phyloP scores from a whole-genome alignment of 2,797 vertebrate genomes.

The Salarias fasciatus region DNA sequence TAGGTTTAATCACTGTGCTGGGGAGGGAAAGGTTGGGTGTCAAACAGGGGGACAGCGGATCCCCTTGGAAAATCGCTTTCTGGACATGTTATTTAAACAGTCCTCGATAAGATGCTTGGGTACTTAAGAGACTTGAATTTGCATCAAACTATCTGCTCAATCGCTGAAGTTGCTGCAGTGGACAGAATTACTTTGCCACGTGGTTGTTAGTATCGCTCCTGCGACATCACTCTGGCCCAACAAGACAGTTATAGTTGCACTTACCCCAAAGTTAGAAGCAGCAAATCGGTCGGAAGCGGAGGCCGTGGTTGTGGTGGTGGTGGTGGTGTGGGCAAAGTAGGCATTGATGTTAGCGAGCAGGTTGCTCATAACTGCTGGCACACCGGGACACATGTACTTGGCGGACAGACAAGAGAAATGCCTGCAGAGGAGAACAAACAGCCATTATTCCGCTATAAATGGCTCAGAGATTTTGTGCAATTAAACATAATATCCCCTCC shows the following conservation, averaged over 20 bases:
- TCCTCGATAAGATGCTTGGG: too few relatives aligned
- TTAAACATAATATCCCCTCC: neutral
- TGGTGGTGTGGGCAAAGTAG: constrained; percentile 96
- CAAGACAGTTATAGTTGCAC: constrained; percentile 21
- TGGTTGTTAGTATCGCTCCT: constrained; percentile 2
- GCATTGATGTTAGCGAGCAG: constrained; percentile 97
- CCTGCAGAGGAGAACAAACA: constrained; percentile 79
- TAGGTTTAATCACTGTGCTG: too few relatives aligned
- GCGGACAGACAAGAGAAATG: constrained; percentile 98
- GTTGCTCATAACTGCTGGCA: constrained; percentile 97
- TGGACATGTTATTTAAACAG: too few relatives aligned
- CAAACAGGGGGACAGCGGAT: too few relatives aligned
- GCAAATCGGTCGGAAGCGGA: constrained; percentile 97
- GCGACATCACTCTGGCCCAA: neutral
- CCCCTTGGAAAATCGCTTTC: too few relatives aligned
- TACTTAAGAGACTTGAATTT: too few relatives aligned
- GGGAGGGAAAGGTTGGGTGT: too few relatives aligned
- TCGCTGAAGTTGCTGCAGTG: too few relatives aligned
- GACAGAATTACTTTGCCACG: neutral
- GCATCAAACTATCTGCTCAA: too few relatives aligned
- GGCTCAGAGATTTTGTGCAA: neutral
- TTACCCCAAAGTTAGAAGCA: constrained; percentile 97
- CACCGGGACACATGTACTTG: constrained; percentile 97
- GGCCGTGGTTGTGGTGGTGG: constrained; percentile 90
- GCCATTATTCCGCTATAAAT: constrained; percentile 25